Conservation (phyloP, 2,888 invertebrate genomes). For the Drosophila phalerata region DNA sequence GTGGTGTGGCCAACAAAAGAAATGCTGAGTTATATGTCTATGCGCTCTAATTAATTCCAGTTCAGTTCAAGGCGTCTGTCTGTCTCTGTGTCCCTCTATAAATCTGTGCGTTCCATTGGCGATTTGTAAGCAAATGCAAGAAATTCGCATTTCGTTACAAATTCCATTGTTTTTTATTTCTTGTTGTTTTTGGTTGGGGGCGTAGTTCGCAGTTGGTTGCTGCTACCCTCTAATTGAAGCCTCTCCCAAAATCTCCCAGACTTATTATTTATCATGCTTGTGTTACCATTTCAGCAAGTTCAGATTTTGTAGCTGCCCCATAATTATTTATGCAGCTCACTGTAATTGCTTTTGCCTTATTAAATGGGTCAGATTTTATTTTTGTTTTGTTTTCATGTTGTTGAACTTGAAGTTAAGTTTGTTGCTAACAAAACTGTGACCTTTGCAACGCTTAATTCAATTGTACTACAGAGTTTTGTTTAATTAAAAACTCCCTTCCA, state of each 20-base stretch:
- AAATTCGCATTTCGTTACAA: conserved; percentile 76
- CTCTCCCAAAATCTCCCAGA: conserved; percentile 54
- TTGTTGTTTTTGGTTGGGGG: conserved; percentile 14
- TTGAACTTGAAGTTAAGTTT: conserved; percentile 64
- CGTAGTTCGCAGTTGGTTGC: conserved; percentile 39
- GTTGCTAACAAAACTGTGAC: conserved; percentile 32
- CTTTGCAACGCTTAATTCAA: conserved; percentile 49
- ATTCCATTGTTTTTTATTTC: conserved; percentile 64
- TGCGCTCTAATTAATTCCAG: conserved; percentile 76
- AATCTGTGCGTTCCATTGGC: conserved; percentile 64
- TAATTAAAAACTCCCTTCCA: conserved; percentile 38
- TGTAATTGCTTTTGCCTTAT: conserved; percentile 66
- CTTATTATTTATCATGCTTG: conserved; percentile 63
- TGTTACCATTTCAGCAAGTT: conserved; percentile 64
- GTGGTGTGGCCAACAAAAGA: conserved; percentile 65
- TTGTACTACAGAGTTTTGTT: conserved; percentile 30
- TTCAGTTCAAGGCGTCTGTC: conserved; percentile 70
- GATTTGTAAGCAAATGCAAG: conserved; percentile 61
- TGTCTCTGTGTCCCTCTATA: conserved; percentile 37
- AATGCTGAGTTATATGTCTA: conserved; percentile 62
- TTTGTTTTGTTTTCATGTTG: conserved; percentile 33
- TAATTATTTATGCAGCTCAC: conserved; percentile 65
- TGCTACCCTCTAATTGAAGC: conserved; percentile 43
- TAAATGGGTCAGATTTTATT: conserved; percentile 65
- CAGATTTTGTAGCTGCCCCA: conserved; percentile 44